phyloP scores from a whole-genome alignment of 53 echinoderm and acorn worm species.

The Henricia sp. region DNA sequence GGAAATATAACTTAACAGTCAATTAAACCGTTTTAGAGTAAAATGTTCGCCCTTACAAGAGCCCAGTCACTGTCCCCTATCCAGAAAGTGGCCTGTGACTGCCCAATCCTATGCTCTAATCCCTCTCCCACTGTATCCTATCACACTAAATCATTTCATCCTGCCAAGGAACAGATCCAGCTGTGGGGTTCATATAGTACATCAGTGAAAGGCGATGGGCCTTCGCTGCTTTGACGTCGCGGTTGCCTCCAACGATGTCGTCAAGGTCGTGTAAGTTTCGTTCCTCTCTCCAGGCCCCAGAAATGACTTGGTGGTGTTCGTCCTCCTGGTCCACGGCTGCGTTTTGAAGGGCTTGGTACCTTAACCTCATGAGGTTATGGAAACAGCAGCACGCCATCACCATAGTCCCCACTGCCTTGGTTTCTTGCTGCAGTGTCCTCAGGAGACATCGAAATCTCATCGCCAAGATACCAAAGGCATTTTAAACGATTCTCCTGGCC shows the following conservation, averaged over 20 bases:
- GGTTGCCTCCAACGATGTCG: slow-evolving; percentile 28
- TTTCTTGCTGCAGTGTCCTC: slow-evolving; percentile 29
- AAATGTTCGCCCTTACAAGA: no score
- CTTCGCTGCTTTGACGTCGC: slow-evolving; percentile 37
- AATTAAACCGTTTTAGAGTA: no score
- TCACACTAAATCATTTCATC: slow-evolving; percentile 39
- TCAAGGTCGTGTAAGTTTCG: not conserved
- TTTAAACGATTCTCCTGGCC: slow-evolving; percentile 44
- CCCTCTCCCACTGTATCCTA: no score
- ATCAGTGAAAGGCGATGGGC: slow-evolving; percentile 22
- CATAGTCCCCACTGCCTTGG: slow-evolving; percentile 4
- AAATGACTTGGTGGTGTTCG: slow-evolving; percentile 33
- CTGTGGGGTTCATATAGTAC: slow-evolving; percentile 46
- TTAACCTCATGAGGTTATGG: slow-evolving; percentile 50
- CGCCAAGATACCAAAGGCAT: slow-evolving; percentile 48
- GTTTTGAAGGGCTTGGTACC: not conserved
- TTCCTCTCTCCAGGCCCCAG: slow-evolving; percentile 35
- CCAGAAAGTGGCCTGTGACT: no score
- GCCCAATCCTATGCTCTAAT: no score
- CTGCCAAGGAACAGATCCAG: slow-evolving; percentile 60
- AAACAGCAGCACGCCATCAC: slow-evolving; percentile 17
- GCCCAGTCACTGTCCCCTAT: no score
- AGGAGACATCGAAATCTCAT: slow-evolving; percentile 47
- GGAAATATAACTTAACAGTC: no score
- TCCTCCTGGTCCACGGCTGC: slow-evolving; percentile 46